Conservation (phyloP, 2,113 vertebrate species). For the Oncorhynchus kisutch region DNA sequence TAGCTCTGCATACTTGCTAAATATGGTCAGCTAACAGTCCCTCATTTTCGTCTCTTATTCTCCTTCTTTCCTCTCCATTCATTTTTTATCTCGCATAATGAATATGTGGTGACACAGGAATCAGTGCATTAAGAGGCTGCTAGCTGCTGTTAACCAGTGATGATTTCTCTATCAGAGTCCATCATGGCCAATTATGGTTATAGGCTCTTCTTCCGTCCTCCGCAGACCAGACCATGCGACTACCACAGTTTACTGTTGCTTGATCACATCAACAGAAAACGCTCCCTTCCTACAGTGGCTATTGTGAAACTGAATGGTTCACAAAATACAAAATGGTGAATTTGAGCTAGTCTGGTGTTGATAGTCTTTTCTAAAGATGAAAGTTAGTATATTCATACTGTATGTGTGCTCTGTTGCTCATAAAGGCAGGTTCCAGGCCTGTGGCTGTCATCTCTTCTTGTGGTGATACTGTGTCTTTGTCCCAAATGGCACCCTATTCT, state of each 20-base stretch:
- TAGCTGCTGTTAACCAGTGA: neutral
- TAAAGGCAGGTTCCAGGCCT: neutral
- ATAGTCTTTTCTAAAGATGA: neutral
- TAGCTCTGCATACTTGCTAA: no score
- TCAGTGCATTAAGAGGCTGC: neutral
- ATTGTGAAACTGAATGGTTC: neutral
- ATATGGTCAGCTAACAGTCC: no score
- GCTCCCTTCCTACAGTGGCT: neutral
- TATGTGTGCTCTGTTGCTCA: neutral
- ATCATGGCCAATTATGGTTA: conserved; percentile 31
- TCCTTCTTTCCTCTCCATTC: neutral
- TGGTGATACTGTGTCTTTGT: neutral
- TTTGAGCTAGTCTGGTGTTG: conserved; percentile 5
- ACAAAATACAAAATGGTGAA: conserved; percentile 1
- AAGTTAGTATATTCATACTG: neutral
- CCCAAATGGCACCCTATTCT: no score
- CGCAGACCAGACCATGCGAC: neutral
- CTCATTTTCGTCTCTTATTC: neutral
- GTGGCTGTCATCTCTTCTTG: neutral
- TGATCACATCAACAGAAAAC: neutral
- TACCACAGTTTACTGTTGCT: neutral
- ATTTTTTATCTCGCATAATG: conserved; percentile 1
- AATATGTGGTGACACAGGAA: neutral
- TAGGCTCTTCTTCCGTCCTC: conserved; percentile 5
- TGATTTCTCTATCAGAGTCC: conserved; percentile 11